Evolutionary conservation across 2,888 invertebrate genomes (phyloP).

Genomic region (Cyclophora albipunctata): DNA sequence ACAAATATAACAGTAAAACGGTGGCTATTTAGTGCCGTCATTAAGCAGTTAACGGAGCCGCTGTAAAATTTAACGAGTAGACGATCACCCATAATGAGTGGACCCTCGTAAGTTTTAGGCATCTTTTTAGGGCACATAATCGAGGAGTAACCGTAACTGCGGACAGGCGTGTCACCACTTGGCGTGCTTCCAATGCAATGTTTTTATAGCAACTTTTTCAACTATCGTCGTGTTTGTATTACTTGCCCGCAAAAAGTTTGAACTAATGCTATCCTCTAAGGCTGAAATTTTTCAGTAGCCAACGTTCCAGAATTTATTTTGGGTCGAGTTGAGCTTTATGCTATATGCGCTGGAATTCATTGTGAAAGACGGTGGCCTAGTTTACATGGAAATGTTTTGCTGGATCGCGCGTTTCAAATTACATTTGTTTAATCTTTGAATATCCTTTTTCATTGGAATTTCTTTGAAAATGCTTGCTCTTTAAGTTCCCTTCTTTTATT

Average conservation of each 20-base stretch:
- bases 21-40: no score
- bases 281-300: slow-evolving; percentile 20
- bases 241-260: slow-evolving; percentile 31
- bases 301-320: slow-evolving; percentile 16
- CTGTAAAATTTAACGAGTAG: no score
- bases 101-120: no score
- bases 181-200: slow-evolving; percentile 39
- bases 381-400: slow-evolving; percentile 8
- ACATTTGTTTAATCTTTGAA: no score
- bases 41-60: no score
- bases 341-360: slow-evolving; percentile 14
- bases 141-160: slow-evolving; percentile 22
- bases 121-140: slow-evolving; percentile 20
- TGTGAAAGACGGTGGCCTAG: slow-evolving; percentile 15
- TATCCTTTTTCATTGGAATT: no score
- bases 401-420: slow-evolving; percentile 1
- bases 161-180: slow-evolving; percentile 23
- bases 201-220: slow-evolving; percentile 39
- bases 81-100: no score
- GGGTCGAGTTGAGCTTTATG: slow-evolving; percentile 15
- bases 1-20: no score
- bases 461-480: no score
- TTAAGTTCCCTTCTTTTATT: no score
- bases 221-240: slow-evolving; percentile 28
- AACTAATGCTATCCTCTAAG: slow-evolving; percentile 26